Base-by-base conservation (phyloP, 64 coral and sea anemone genomes). In the Pocillopora verrucosa region DNA sequence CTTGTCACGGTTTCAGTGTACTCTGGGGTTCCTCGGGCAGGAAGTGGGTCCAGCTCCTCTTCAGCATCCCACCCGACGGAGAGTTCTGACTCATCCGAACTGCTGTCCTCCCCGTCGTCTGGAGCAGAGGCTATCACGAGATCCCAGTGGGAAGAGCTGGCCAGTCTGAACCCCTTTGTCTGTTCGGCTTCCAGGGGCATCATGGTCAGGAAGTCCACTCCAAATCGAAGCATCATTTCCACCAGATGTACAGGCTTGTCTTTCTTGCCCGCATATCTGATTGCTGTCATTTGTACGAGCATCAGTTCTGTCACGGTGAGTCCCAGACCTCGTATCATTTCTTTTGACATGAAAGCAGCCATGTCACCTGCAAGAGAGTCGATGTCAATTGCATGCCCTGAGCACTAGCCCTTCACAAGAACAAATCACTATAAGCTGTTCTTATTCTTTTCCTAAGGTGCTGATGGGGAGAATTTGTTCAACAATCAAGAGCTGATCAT, bases 171-270 rank as follows among this genome's bases (percentile, higher is more conserved):
- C 5, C 37, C 59, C 19, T 58, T 12, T 22, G 74, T 51, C 22
- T 70, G 38, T 14, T 81, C 76, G 1, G 25, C 16, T 20, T 45
- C 65, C 59, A 93, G 16, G 19, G 61, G 56, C 64, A 0, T 68
- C 56, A 88, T 80, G 4, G 86, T 89, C 2, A 87, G 35, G 81
- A 93, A 93, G 86, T 89, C 88, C 0, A 93, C 4, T 0, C 92
- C 92, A 17, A 83, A 93, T 1, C 87, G 17, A 5, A 78, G 26
- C 10, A 80, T 65, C 3, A 73, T 22, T 17, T 93, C 92, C 11
- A 93, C 37, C 11, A 93, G 70, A 13, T 87, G 87, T 15, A 73
- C 65, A 0, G 92, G 87, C 16, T 36, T 70, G 59, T 93, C 67
- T 14, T 20, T 35, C 5, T 84, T 76, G 0, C 92, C 16, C 60